phyloP scores from a whole-genome alignment of 2,888 invertebrate genomes.

The Axea sp. region DNA sequence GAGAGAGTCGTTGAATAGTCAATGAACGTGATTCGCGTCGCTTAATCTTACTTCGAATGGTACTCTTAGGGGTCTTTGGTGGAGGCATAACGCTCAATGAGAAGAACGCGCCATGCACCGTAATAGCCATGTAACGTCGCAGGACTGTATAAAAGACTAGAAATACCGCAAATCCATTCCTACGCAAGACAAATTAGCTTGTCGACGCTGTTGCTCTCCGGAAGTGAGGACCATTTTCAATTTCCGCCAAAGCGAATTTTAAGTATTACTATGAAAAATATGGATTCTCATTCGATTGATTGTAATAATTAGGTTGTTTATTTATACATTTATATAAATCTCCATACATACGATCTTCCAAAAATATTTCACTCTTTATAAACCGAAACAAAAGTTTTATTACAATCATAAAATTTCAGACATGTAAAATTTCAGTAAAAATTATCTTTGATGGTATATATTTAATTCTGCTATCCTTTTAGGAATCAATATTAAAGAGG shows the following conservation, averaged over 20 bases:
- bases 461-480: too few species aligned
- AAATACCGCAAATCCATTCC: constrained; percentile 39
- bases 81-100: constrained; percentile 50
- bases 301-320: too few species aligned
- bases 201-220: constrained; percentile 25
- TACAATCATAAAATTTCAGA: too few species aligned
- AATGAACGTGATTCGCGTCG: constrained; percentile 68
- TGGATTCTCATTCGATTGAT: too few species aligned
- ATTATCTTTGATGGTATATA: too few species aligned
- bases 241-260: not conserved
- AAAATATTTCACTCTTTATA: too few species aligned
- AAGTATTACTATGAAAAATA: too few species aligned
- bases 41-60: constrained; percentile 67
- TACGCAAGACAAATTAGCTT: constrained; percentile 44
- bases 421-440: too few species aligned
- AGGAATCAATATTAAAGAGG: too few species aligned
- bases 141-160: constrained; percentile 24
- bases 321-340: too few species aligned
- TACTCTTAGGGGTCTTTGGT: constrained; percentile 57
- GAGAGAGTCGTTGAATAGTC: constrained; percentile 67
- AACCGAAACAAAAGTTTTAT: too few species aligned
- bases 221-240: constrained; percentile 19
- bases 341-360: too few species aligned
- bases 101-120: constrained; percentile 39
- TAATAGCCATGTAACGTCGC: constrained; percentile 38